A percentile compares a stretch with the other conserved stretches of the same genome.
These are phyloP conservation scores for Gobius niger DNA, from an alignment of 2,113 vertebrate genomes.

Conservation along the genomic window DNA sequence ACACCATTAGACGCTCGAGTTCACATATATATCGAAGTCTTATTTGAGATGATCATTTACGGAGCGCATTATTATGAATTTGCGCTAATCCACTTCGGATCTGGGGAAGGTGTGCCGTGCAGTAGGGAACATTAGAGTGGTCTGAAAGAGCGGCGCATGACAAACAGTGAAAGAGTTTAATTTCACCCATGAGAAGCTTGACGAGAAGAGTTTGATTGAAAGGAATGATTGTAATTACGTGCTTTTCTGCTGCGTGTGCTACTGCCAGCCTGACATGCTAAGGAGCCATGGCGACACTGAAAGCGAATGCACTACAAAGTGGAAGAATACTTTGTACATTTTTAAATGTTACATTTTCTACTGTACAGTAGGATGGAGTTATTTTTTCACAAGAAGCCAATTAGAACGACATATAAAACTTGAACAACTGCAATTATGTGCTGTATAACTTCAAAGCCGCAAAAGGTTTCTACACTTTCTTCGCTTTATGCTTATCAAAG, in stretches of 20 bases:
- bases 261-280: not conserved
- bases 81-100: conserved; percentile 30
- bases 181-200: conserved; percentile 4
- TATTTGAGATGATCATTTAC: conserved; percentile 44
- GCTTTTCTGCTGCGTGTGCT: not conserved
- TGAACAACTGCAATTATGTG: not conserved
- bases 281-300: not conserved
- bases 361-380: too few species aligned
- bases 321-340: not conserved
- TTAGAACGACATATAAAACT: too few species aligned
- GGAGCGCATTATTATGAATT: conserved; percentile 12
- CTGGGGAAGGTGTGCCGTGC: conserved; percentile 34
- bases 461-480: too few species aligned
- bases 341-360: not conserved
- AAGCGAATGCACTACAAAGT: not conserved
- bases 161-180: conserved; percentile 5
- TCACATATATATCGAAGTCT: conserved; percentile 41
- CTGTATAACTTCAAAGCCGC: too few species aligned
- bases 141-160: conserved; percentile 25
- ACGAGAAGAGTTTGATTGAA: conserved; percentile 1
- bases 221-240: not conserved
- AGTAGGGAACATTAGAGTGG: conserved; percentile 34
- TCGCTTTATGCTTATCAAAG: too few species aligned
- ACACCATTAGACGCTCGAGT: conserved; percentile 33
- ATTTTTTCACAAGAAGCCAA: too few species aligned